phyloP scores from a whole-genome alignment of 2,888 invertebrate genomes.

The Flexamia atlantica region DNA sequence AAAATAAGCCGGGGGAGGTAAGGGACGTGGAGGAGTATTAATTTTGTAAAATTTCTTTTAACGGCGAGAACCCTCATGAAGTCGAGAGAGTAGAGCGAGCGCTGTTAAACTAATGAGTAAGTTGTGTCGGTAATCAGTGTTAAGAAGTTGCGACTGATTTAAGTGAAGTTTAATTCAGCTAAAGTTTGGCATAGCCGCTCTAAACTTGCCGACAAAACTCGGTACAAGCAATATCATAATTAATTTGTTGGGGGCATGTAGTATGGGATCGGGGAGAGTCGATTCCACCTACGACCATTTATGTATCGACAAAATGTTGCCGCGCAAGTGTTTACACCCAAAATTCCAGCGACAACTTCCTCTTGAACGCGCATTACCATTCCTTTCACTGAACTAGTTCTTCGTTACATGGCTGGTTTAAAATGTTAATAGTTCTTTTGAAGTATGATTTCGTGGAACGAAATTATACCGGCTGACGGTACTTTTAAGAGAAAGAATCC shows the following conservation, averaged over 20 bases:
- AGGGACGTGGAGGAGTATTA: slow-evolving; percentile 30
- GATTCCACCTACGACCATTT: neutral
- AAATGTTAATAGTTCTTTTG: no score
- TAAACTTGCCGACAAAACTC: slow-evolving; percentile 49
- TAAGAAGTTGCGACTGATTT: slow-evolving; percentile 54
- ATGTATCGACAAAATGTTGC: no score
- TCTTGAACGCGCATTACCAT: no score
- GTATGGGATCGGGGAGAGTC: neutral
- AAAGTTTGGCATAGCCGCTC: slow-evolving; percentile 41
- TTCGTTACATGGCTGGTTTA: no score
- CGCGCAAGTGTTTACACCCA: no score
- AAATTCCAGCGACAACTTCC: no score
- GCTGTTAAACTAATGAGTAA: slow-evolving; percentile 57
- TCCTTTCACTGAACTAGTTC: no score
- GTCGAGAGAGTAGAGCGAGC: slow-evolving; percentile 18
- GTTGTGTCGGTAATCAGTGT: slow-evolving; percentile 54
- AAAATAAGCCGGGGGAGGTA: neutral
- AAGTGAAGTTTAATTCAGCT: slow-evolving; percentile 50
- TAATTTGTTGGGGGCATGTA: slow-evolving; percentile 38
- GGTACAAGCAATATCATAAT: slow-evolving; percentile 52
- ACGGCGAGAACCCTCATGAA: slow-evolving; percentile 22
- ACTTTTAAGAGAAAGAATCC: no score
- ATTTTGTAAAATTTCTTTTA: slow-evolving; percentile 46
- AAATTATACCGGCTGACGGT: no score
- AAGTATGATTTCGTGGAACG: no score